Evolutionary conservation across 2,888 invertebrate genomes (phyloP).

Genomic region (Cheilosia vulpina): DNA sequence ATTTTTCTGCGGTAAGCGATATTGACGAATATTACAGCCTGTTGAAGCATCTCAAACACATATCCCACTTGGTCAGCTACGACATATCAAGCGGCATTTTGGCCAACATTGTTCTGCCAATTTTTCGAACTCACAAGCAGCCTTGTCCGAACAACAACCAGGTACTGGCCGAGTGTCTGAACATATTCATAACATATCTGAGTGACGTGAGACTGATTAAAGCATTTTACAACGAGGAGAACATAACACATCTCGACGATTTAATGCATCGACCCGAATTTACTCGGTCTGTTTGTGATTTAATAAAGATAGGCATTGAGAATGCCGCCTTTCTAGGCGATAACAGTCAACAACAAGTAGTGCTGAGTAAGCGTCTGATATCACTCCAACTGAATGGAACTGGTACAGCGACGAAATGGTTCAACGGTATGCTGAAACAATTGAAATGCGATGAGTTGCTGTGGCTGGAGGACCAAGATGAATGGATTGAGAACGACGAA

Average conservation of each 20-base stretch:
- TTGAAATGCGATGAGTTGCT: constrained; percentile 70
- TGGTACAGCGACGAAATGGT: constrained; percentile 78
- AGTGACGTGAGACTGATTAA: constrained; percentile 82
- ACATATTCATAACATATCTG: constrained; percentile 81
- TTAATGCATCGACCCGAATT: constrained; percentile 80
- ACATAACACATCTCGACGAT: constrained; percentile 81
- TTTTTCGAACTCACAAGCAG: constrained; percentile 80
- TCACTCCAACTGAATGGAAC: constrained; percentile 81
- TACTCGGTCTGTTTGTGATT: constrained; percentile 81
- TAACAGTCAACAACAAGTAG: constrained; percentile 79
- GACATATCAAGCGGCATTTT: constrained; percentile 81
- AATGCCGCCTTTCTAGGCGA: constrained; percentile 81
- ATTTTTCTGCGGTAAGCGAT: constrained; percentile 60
- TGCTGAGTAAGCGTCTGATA: constrained; percentile 79
- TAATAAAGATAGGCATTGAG: constrained; percentile 82
- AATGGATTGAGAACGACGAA: constrained; percentile 75
- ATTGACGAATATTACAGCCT: constrained; percentile 57
- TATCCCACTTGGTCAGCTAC: constrained; percentile 80
- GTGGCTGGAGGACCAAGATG: constrained; percentile 77
- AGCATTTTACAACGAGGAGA: constrained; percentile 81
- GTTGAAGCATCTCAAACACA: constrained; percentile 81
- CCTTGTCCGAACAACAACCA: constrained; percentile 27
- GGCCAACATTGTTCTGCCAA: constrained; percentile 81
- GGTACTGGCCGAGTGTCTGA: constrained; percentile 80
- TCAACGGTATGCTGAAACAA: constrained; percentile 78